Percentiles rank a stretch among this genome's conserved stretches.
Evolutionary conservation across 2,888 invertebrate species (phyloP).

Genomic region (Cancer borealis): DNA sequence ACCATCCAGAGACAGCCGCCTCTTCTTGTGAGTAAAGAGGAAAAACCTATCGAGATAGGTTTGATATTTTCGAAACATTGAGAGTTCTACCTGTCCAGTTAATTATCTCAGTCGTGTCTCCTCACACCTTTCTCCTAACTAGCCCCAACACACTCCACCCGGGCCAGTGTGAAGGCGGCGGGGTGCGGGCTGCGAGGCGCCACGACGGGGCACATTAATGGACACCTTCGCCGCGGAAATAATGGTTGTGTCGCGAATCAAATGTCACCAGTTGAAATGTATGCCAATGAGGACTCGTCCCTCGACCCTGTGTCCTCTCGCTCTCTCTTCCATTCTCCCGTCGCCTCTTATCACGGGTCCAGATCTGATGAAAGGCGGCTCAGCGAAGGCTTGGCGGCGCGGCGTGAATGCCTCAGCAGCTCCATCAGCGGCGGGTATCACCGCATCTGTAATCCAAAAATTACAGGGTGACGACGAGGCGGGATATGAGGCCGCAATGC

Average conservation of each 20-base stretch:
- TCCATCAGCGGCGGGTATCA: slow-evolving; percentile 52
- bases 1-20: background rate
- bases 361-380: slow-evolving; percentile 26
- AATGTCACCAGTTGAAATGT: slow-evolving; percentile 23
- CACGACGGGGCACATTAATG: background rate
- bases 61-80: background rate
- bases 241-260: slow-evolving; percentile 14
- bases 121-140: background rate
- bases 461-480: slow-evolving; percentile 52
- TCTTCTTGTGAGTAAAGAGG: background rate
- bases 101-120: background rate
- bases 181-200: background rate
- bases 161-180: background rate
- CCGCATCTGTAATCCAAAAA: slow-evolving; percentile 67
- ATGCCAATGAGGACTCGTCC: slow-evolving; percentile 4
- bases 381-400: background rate
- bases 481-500: background rate
- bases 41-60: background rate
- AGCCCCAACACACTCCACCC: background rate
- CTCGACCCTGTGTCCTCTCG: background rate
- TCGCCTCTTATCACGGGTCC: slow-evolving; percentile 1
- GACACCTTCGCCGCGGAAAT: slow-evolving; percentile 4
- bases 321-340: slow-evolving; percentile 5
- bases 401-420: background rate
- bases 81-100: background rate